phyloP scores from a whole-genome alignment of 2,113 vertebrate species.

The Chlamydotis undulata region DNA sequence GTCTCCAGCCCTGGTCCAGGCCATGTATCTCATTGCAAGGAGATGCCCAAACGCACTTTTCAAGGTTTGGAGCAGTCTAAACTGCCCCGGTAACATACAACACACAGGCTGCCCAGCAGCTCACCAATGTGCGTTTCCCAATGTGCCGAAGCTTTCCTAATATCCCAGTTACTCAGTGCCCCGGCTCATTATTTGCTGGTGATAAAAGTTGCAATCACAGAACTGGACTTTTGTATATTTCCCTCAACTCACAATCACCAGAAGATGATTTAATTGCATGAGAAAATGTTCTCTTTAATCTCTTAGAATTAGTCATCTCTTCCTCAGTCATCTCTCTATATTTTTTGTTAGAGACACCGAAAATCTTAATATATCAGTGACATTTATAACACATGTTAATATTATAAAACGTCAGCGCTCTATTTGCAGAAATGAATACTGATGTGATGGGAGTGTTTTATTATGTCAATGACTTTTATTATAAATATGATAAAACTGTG shows the following conservation, averaged over 20 bases:
- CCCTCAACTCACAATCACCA: slow-evolving; percentile 42
- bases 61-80: neutral
- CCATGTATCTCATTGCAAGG: neutral
- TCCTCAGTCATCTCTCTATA: slow-evolving; percentile 61
- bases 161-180: neutral
- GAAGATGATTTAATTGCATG: slow-evolving; percentile 61
- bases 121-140: neutral
- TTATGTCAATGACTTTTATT: slow-evolving; percentile 76
- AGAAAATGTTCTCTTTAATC: slow-evolving; percentile 67
- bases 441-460: slow-evolving; percentile 77
- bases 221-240: slow-evolving; percentile 24
- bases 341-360: slow-evolving; percentile 78
- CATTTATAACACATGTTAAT: slow-evolving; percentile 86
- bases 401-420: slow-evolving; percentile 76
- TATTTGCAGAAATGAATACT: slow-evolving; percentile 81
- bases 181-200: neutral
- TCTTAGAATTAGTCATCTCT: slow-evolving; percentile 72
- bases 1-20: neutral
- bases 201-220: neutral
- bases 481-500: slow-evolving; percentile 70
- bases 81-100: neutral
- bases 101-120: neutral
- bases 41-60: neutral
- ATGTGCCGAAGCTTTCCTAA: neutral
- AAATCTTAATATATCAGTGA: slow-evolving; percentile 84